phyloP scores from a whole-genome alignment of 2,797 vertebrate genomes.

The Hippoglossus hippoglossus region DNA sequence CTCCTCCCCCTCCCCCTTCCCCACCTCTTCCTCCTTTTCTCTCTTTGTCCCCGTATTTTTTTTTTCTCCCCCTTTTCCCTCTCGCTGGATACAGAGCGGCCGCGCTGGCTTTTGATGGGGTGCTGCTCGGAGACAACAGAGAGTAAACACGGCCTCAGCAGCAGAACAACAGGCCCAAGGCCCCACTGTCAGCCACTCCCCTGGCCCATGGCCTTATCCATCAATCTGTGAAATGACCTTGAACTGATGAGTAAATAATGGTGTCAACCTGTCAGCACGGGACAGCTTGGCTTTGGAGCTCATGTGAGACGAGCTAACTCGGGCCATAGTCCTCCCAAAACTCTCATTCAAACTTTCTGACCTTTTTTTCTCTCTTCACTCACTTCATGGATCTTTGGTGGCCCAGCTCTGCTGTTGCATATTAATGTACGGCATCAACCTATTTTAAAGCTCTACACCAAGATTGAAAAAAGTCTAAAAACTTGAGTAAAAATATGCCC shows the following conservation, averaged over 20 bases:
- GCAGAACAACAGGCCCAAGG: conserved; percentile 67
- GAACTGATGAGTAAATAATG: conserved; percentile 79
- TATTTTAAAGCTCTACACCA: not conserved
- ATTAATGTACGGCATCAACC: conserved; percentile 26
- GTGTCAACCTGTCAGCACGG: conserved; percentile 77
- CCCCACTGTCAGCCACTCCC: conserved; percentile 71
- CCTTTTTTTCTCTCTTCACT: conserved; percentile 23
- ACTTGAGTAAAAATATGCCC: not conserved
- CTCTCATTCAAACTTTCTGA: conserved; percentile 13
- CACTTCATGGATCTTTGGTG: conserved; percentile 30
- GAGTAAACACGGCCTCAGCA: conserved; percentile 69
- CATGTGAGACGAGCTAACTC: conserved; percentile 69
- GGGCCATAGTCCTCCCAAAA: conserved; percentile 21
- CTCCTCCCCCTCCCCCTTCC: conserved; percentile 38
- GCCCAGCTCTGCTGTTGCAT: conserved; percentile 34
- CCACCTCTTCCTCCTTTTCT: conserved; percentile 67
- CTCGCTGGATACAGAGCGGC: conserved; percentile 73
- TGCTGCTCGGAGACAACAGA: conserved; percentile 70
- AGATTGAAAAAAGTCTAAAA: too few species aligned
- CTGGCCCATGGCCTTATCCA: conserved; percentile 71
- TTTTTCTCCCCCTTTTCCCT: conserved; percentile 46
- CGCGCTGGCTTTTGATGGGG: conserved; percentile 78
- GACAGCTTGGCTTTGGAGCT: conserved; percentile 60
- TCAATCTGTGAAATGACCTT: conserved; percentile 78
- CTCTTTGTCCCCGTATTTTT: conserved; percentile 61